These are phyloP conservation scores for Silvanus unidentatus DNA, from an alignment of 2,888 invertebrate genomes.

Conservation along the genomic window DNA sequence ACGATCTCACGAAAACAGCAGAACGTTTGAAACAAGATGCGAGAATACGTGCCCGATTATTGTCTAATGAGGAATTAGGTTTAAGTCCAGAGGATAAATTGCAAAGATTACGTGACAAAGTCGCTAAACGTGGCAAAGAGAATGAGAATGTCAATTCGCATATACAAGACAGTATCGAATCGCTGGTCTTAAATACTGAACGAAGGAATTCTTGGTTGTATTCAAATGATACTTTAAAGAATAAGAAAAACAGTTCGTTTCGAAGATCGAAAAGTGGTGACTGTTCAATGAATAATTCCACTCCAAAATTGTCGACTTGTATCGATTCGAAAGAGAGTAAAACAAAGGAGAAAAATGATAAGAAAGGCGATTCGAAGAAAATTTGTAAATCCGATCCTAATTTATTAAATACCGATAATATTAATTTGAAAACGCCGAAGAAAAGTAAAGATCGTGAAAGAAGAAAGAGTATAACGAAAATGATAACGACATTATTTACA, in stretches of 20 bases:
- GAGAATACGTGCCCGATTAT: constrained; percentile 56
- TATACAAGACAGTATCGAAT: constrained; percentile 31
- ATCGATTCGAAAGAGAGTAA: constrained; percentile 26
- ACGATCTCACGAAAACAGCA: constrained; percentile 48
- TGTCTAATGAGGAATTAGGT: constrained; percentile 69
- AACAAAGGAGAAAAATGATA: constrained; percentile 3
- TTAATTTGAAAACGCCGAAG: constrained; percentile 36
- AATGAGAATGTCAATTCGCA: constrained; percentile 28
- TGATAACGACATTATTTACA: constrained; percentile 76
- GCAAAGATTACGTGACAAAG: constrained; percentile 49
- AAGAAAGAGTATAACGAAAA: constrained; percentile 76
- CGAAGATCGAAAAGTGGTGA: constrained; percentile 39
- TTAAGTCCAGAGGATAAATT: constrained; percentile 65
- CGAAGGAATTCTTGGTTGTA: constrained; percentile 35
- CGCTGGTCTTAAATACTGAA: constrained; percentile 35
- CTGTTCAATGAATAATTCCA: constrained; percentile 13
- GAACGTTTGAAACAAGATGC: constrained; percentile 59
- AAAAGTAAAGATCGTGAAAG: constrained; percentile 63
- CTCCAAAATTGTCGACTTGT: constrained; percentile 7
- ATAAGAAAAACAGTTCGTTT: constrained; percentile 35
- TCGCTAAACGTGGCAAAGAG: constrained; percentile 24
- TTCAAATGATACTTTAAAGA: constrained; percentile 38
- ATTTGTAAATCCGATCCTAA: constrained; percentile 45
- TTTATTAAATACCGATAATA: constrained; percentile 32
- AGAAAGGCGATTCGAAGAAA: constrained; percentile 20